Conservation (phyloP, 2,888 invertebrate species). For the Nematopogon swammerdamellus region DNA sequence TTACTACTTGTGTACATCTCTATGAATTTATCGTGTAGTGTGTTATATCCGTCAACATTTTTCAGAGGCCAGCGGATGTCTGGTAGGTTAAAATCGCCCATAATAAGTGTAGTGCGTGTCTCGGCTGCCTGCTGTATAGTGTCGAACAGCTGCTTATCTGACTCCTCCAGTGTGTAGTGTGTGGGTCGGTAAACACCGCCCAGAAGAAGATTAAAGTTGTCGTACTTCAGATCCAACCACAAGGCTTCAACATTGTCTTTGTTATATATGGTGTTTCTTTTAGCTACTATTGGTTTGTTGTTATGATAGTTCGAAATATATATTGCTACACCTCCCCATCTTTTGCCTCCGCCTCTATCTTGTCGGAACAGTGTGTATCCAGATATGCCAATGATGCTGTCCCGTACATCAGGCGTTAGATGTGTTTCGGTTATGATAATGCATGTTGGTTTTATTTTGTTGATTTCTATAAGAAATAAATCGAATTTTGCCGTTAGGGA, state of each 20-base stretch:
- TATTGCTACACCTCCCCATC: constrained; percentile 1
- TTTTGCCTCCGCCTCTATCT: background rate
- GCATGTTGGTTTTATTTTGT: background rate
- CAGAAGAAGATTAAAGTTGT: background rate
- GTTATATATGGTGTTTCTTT: background rate
- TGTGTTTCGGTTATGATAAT: background rate
- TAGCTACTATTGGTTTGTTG: background rate
- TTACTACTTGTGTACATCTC: constrained; percentile 1
- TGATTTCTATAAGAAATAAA: background rate
- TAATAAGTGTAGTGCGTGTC: background rate
- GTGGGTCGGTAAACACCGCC: background rate
- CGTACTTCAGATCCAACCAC: background rate
- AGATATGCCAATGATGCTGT: background rate
- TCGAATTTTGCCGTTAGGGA: constrained; percentile 1
- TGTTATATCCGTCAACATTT: background rate
- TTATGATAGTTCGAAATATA: background rate
- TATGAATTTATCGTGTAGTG: background rate
- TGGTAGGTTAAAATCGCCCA: background rate
- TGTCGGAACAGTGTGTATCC: constrained; percentile 1
- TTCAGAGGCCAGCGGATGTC: background rate
- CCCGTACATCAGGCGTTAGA: background rate
- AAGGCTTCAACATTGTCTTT: background rate
- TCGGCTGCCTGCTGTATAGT: background rate
- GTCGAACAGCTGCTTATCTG: background rate
- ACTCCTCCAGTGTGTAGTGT: constrained; percentile 1